A percentile compares a stretch with the other conserved stretches of the same genome.
Evolutionary conservation across 92 coral and sea anemone genomes (phyloP).

Genomic region (Palythoa grandis): DNA sequence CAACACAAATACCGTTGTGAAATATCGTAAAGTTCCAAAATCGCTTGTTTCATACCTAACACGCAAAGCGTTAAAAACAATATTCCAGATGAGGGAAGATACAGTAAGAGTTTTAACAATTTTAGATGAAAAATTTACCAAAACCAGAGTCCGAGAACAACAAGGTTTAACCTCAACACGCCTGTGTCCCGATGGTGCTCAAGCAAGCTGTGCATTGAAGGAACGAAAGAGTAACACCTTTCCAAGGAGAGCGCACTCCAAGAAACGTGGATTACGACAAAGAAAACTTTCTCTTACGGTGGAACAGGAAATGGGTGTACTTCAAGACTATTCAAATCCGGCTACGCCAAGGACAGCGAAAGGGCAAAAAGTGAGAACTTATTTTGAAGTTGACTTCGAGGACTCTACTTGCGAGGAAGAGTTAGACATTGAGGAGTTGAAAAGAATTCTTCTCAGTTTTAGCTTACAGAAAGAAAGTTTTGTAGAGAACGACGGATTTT

Average conservation of each 20-base stretch:
- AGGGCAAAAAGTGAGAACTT: constrained; percentile 38
- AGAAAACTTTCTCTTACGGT: constrained; percentile 26
- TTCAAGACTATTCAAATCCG: constrained; percentile 11
- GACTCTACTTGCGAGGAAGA: constrained; percentile 38
- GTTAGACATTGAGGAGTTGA: constrained; percentile 25
- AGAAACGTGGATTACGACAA: neutral
- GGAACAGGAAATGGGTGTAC: constrained; percentile 19
- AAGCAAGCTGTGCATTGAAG: neutral
- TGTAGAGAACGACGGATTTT: constrained; percentile 21
- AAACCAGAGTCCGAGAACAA: neutral
- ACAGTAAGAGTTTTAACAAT: constrained; percentile 1
- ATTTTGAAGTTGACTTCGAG: constrained; percentile 39
- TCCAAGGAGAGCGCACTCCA: constrained; percentile 6
- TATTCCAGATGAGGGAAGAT: constrained; percentile 31
- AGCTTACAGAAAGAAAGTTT: neutral
- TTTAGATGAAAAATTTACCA: neutral
- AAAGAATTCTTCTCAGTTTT: constrained; percentile 28
- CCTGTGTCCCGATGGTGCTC: neutral
- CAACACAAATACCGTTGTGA: constrained; percentile 10
- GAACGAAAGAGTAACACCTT: neutral
- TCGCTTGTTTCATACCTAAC: constrained; percentile 14
- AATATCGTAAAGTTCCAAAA: constrained; percentile 20
- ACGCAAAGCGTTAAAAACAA: constrained; percentile 22
- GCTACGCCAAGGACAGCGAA: neutral
- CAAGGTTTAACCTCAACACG: neutral